phyloP scores from a whole-genome alignment of 1,140 invertebrate species.

The Pygmarrhopalites habei region DNA sequence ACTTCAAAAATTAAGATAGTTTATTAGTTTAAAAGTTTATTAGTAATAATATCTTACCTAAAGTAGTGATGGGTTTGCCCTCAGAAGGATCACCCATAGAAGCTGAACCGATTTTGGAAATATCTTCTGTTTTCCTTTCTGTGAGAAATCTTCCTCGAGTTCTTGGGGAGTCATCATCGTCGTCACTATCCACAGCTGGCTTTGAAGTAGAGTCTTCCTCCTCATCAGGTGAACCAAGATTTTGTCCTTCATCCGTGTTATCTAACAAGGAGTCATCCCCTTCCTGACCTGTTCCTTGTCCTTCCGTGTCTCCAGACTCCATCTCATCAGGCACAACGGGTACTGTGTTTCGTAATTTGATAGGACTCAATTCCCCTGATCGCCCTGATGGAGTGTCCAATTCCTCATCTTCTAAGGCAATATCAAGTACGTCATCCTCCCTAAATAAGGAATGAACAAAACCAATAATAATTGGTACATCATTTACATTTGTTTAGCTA shows the following conservation, averaged over 20 bases:
- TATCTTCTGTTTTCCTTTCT: constrained; percentile 30
- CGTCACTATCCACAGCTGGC: constrained; percentile 11
- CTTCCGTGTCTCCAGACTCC: neutral
- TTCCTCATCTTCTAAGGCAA: constrained; percentile 19
- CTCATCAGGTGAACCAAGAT: neutral
- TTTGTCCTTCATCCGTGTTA: neutral
- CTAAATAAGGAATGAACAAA: neutral
- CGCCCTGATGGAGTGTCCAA: constrained; percentile 8
- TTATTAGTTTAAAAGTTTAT: too few relatives aligned
- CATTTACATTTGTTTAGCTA: neutral
- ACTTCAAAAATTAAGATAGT: too few relatives aligned
- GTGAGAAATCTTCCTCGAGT: constrained; percentile 18
- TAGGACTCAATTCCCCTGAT: neutral
- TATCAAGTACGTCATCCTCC: constrained; percentile 22
- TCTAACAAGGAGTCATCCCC: too few relatives aligned
- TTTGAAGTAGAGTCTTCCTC: neutral
- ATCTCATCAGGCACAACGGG: constrained; percentile 14
- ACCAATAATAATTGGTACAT: neutral
- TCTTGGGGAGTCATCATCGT: constrained; percentile 10
- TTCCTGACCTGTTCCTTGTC: too few relatives aligned
- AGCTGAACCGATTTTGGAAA: neutral
- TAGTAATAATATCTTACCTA: constrained; percentile 18
- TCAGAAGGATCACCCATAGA: too few relatives aligned
- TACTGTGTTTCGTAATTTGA: constrained; percentile 16
- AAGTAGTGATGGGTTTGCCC: constrained; percentile 24